Conservation (phyloP, 2,113 vertebrate species). For the Cyphomyrus plagiostoma region DNA sequence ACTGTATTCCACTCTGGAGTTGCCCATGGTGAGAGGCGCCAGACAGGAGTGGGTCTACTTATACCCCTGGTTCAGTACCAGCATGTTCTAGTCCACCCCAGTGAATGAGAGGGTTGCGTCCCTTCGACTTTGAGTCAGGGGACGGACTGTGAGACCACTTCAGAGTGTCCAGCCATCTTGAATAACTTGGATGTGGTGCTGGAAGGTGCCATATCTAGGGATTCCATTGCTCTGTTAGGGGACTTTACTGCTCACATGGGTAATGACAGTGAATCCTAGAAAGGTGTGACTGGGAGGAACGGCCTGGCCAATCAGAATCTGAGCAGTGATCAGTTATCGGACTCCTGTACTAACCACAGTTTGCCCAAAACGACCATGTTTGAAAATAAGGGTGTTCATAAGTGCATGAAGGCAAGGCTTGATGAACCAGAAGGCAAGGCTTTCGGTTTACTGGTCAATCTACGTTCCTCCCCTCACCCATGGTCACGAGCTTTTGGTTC, state of each 20-base stretch:
- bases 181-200: background rate
- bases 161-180: background rate
- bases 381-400: background rate
- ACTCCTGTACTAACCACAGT: background rate
- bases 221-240: background rate
- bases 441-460: background rate
- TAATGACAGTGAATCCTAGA: background rate
- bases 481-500: background rate
- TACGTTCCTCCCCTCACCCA: background rate
- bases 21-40: background rate
- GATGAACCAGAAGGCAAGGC: background rate
- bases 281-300: background rate
- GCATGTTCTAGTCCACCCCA: background rate
- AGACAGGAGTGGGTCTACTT: background rate
- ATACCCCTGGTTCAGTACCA: background rate
- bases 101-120: background rate
- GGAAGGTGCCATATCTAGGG: background rate
- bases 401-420: no score
- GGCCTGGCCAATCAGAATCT: background rate
- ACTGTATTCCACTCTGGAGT: background rate
- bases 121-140: no score
- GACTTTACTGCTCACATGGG: background rate
- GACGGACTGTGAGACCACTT: background rate
- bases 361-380: background rate
- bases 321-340: background rate